These are phyloP conservation scores for Calcarius lapponicus DNA, from an alignment of 2,797 vertebrate genomes.

Conservation along the genomic window DNA sequence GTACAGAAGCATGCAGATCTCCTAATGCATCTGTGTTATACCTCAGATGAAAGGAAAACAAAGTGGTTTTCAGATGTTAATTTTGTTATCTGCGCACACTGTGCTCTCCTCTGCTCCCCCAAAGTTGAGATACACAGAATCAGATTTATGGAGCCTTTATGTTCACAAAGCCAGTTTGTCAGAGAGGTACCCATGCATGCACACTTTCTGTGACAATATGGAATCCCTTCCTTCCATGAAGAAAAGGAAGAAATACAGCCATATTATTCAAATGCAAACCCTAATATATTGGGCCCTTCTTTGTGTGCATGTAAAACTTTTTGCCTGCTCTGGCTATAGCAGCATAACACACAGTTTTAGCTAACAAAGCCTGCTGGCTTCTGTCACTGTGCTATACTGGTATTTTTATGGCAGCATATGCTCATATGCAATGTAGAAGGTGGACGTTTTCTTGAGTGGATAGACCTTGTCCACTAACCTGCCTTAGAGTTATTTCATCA, in stretches of 20 bases:
- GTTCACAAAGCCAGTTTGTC: constrained; percentile 28
- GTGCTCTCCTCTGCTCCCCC: not conserved
- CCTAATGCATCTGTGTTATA: constrained; percentile 59
- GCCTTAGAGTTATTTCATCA: not conserved
- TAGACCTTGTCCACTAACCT: not conserved
- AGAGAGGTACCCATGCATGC: constrained; percentile 36
- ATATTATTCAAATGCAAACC: constrained; percentile 35
- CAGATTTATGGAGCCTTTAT: constrained; percentile 59
- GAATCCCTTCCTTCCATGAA: constrained; percentile 9
- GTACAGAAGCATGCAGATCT: constrained; percentile 63
- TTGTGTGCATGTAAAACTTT: not conserved
- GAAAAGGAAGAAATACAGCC: constrained; percentile 54
- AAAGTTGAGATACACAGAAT: constrained; percentile 8
- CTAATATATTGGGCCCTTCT: not conserved
- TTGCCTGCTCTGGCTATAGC: not conserved
- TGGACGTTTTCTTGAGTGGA: not conserved
- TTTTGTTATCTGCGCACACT: constrained; percentile 33
- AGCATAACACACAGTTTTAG: not conserved
- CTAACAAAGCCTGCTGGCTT: constrained; percentile 1
- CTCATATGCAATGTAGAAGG: not conserved
- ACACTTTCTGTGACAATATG: not conserved
- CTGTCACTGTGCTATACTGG: not conserved
- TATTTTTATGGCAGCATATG: not conserved
- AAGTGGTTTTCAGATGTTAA: constrained; percentile 62
- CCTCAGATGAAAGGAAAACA: constrained; percentile 63